Conservation (phyloP, 2,113 vertebrate species). For the human (Homo sapiens) region GRCh38 chr13:108723001-108723500, state of each 20-base stretch:
- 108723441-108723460: neutral
- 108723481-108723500: neutral
- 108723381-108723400: neutral
- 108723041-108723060: rapidly evolving
- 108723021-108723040: rapidly evolving
- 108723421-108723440: neutral
- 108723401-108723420: neutral
- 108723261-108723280: neutral
- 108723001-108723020: neutral
- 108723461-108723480: neutral
- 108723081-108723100: rapidly evolving
- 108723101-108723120: neutral
- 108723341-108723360: neutral
- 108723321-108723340: neutral
- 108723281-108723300: neutral
- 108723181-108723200: neutral
- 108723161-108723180: neutral
- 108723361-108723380: neutral
- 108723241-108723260: neutral
- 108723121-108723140: neutral
- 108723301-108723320: neutral
- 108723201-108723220: neutral
- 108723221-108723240: neutral
- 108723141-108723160: neutral
- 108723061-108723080: neutral